These are phyloP conservation scores for Amblyopsis hoosieri DNA, from an alignment of 2,797 vertebrate species.

Conservation along the genomic window DNA sequence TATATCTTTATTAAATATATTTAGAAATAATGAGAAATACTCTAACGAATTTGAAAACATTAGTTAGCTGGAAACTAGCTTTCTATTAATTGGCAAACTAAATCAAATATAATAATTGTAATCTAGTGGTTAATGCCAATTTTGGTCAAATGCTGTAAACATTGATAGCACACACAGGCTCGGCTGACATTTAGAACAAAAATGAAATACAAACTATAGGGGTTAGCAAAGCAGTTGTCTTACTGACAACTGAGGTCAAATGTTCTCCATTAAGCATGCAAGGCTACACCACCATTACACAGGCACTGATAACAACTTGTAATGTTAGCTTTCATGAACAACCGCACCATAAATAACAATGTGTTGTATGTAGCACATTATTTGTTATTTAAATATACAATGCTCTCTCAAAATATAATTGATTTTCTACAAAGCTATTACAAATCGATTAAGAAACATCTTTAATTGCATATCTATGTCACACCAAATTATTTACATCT, in stretches of 20 bases:
- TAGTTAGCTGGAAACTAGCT: conserved; percentile 27
- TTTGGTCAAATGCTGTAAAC: conserved; percentile 33
- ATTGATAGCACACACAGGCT: conserved; percentile 31
- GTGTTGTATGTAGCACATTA: conserved; percentile 53
- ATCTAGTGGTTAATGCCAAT: not conserved
- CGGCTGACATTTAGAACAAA: conserved; percentile 23
- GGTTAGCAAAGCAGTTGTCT: conserved; percentile 30
- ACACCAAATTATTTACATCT: conserved; percentile 66
- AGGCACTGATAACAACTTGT: conserved; percentile 40
- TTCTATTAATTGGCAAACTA: conserved; percentile 20
- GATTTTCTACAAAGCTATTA: conserved; percentile 78
- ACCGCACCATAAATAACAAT: conserved; percentile 69
- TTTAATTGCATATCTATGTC: conserved; percentile 57
- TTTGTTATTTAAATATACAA: conserved; percentile 76
- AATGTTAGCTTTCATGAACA: conserved; percentile 25
- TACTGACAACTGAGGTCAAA: conserved; percentile 36
- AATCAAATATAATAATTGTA: conserved; percentile 19
- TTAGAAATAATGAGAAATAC: conserved; percentile 29
- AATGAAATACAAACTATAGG: conserved; percentile 19
- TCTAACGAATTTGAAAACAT: conserved; percentile 27
- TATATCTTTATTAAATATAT: conserved; percentile 15
- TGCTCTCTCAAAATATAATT: conserved; percentile 75
- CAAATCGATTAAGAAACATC: conserved; percentile 72
- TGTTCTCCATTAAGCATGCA: conserved; percentile 57
- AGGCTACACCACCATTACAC: conserved; percentile 32